A percentile compares a stretch with the other conserved stretches of the same genome.
Evolutionary conservation across 2,888 invertebrate species (phyloP).

Genomic region (Hydroisotoma schaefferi): DNA sequence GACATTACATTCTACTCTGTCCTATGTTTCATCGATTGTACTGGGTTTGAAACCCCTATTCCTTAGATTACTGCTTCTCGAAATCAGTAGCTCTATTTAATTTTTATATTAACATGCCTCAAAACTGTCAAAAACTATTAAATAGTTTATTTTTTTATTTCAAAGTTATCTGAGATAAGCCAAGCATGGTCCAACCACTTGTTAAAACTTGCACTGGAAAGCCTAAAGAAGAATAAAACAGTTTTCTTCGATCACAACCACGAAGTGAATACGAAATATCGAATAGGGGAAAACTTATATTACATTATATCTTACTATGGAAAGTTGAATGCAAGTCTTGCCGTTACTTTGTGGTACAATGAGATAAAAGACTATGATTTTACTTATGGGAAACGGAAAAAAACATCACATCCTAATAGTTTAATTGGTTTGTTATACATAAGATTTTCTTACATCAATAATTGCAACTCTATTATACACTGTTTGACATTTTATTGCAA

Average conservation of each 20-base stretch:
- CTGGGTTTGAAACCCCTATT: too few relatives aligned
- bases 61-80: too few relatives aligned
- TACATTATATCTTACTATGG: slow-evolving; percentile 6
- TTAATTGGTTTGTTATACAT: slow-evolving; percentile 20
- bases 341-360: slow-evolving; percentile 38
- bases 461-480: background rate
- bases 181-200: slow-evolving; percentile 36
- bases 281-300: slow-evolving; percentile 41
- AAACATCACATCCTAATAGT: slow-evolving; percentile 20
- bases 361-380: slow-evolving; percentile 44
- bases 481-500: background rate
- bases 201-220: slow-evolving; percentile 12
- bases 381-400: slow-evolving; percentile 11
- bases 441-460: background rate
- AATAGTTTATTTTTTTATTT: background rate
- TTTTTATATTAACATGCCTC: too few relatives aligned
- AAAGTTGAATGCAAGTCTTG: slow-evolving; percentile 5
- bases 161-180: slow-evolving; percentile 37
- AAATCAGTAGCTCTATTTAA: too few relatives aligned
- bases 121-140: too few relatives aligned
- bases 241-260: slow-evolving; percentile 36
- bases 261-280: slow-evolving; percentile 5
- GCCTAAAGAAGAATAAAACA: background rate
- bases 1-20: background rate
- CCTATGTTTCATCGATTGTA: background rate